Evolutionary conservation across 2,113 vertebrate genomes (phyloP).

Genomic region (Craseonycteris thonglongyai): DNA sequence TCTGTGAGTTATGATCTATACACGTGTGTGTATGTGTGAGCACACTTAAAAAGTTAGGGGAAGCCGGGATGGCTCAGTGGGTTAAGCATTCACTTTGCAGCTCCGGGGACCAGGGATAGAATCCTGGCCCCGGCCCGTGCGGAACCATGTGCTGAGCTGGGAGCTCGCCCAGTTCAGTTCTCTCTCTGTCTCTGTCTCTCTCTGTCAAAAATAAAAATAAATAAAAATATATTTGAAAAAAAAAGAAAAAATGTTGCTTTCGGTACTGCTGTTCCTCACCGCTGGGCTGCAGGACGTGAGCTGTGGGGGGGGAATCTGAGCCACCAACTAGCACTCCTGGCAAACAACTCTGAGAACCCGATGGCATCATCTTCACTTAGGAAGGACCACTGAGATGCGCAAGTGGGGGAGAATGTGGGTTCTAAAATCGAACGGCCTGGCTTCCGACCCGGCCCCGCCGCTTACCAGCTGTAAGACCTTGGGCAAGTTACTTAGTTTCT

Average conservation of each 20-base stretch:
- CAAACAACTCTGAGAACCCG: rapidly evolving
- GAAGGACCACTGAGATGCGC: rapidly evolving
- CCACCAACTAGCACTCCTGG: rapidly evolving
- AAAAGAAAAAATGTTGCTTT: not conserved
- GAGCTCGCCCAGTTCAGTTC: too few relatives aligned
- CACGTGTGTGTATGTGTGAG: not conserved
- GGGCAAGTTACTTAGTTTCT: not conserved
- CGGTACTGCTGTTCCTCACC: rapidly evolving
- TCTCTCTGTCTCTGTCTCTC: too few relatives aligned
- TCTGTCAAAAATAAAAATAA: too few relatives aligned
- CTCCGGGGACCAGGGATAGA: too few relatives aligned
- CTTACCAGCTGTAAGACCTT: not conserved
- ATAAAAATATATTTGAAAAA: too few relatives aligned
- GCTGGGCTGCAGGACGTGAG: not conserved
- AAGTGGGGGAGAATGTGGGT: too few relatives aligned
- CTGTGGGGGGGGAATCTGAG: rapidly evolving
- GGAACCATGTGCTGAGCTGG: too few relatives aligned
- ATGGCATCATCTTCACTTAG: rapidly evolving
- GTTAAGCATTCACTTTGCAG: too few relatives aligned
- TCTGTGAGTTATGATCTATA: rapidly evolving
- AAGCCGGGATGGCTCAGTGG: too few relatives aligned
- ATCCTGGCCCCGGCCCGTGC: too few relatives aligned
- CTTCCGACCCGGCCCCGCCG: not conserved
- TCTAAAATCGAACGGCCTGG: not conserved
- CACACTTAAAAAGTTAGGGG: not conserved